These are phyloP conservation scores for Acanthornis magna DNA, from an alignment of 2,797 vertebrate genomes.

Conservation along the genomic window DNA sequence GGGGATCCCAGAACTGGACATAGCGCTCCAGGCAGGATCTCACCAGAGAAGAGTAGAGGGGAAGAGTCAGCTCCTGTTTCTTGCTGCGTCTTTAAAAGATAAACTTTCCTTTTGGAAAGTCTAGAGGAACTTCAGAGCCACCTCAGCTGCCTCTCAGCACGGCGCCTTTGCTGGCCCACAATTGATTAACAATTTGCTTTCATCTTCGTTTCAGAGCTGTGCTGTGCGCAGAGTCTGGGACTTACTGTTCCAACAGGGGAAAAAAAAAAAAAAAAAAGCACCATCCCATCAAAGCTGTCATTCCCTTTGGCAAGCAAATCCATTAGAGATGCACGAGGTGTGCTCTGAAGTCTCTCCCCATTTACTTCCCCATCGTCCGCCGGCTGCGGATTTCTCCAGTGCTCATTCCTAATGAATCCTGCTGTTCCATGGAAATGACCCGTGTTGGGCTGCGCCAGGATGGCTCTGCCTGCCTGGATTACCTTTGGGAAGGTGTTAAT, in stretches of 20 bases:
- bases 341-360: slow-evolving; percentile 5
- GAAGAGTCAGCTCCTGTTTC: neutral
- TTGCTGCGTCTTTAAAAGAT: neutral
- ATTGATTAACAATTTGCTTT: neutral
- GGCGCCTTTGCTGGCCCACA: neutral
- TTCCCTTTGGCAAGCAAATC: neutral
- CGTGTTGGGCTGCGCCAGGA: neutral
- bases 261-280: neutral
- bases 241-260: neutral
- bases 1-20: neutral
- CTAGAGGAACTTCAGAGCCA: neutral
- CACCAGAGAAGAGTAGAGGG: neutral
- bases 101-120: neutral
- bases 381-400: neutral
- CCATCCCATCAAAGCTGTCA: neutral
- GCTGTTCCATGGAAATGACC: neutral
- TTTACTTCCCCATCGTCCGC: neutral
- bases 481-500: slow-evolving; percentile 9
- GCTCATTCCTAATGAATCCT: slow-evolving; percentile 1
- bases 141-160: neutral
- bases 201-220: neutral
- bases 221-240: neutral
- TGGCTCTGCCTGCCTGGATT: neutral
- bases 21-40: too few species aligned
- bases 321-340: neutral